Conservation (phyloP, 2,888 invertebrate genomes). For the Dromius quadrimaculatus region DNA sequence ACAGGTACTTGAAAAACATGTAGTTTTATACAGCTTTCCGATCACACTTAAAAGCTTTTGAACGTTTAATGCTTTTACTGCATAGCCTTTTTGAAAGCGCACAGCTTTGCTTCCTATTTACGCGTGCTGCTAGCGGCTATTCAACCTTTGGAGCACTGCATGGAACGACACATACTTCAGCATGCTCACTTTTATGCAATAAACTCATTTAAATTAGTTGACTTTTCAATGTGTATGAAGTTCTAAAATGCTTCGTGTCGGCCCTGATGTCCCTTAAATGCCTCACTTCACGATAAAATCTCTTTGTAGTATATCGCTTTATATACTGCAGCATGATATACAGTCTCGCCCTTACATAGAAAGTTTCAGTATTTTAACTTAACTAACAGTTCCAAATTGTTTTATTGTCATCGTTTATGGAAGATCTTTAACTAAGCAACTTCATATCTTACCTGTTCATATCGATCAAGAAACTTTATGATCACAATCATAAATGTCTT, state of each 20-base stretch:
- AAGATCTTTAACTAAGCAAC: too few species aligned
- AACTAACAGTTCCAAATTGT: slow-evolving; percentile 26
- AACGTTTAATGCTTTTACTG: slow-evolving; percentile 46
- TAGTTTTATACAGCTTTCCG: slow-evolving; percentile 46
- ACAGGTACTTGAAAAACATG: slow-evolving; percentile 44
- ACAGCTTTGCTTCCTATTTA: slow-evolving; percentile 45
- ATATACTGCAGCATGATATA: too few species aligned
- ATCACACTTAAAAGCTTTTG: slow-evolving; percentile 47
- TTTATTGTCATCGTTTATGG: too few species aligned
- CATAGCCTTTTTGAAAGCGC: slow-evolving; percentile 32
- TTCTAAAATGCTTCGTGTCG: slow-evolving; percentile 30
- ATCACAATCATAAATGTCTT: slow-evolving; percentile 28
- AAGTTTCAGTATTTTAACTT: slow-evolving; percentile 27
- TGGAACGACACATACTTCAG: slow-evolving; percentile 3
- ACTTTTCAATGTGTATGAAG: slow-evolving; percentile 24
- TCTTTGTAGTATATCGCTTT: too few species aligned
- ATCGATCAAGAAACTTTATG: slow-evolving; percentile 26
- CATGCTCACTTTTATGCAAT: slow-evolving; percentile 11
- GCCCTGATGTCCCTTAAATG: too few species aligned
- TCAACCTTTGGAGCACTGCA: slow-evolving; percentile 18
- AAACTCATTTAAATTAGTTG: slow-evolving; percentile 42
- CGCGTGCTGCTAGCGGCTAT: slow-evolving; percentile 45
- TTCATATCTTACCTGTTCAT: slow-evolving; percentile 22
- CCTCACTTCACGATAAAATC: slow-evolving; percentile 5
- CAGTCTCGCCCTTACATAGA: too few species aligned